phyloP scores from a whole-genome alignment of 2,113 vertebrate species.

The Platysteira castanea region DNA sequence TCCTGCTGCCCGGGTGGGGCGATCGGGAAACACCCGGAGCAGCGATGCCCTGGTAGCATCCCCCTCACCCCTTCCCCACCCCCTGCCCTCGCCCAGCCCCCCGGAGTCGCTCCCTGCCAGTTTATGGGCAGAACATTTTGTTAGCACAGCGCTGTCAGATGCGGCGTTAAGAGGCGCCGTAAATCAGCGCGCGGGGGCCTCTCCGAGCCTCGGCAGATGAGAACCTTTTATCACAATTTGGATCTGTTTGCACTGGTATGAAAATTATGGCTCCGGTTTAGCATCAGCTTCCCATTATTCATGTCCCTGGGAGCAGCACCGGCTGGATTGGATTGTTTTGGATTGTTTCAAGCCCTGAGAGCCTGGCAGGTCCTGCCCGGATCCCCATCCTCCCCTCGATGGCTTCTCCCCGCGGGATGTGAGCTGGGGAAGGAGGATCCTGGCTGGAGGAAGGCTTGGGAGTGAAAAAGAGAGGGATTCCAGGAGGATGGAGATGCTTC shows the following conservation, averaged over 20 bases:
- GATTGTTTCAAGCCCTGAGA: conserved; percentile 52
- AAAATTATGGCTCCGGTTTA: conserved; percentile 69
- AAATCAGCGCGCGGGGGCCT: conserved; percentile 64
- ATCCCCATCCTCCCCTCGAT: not conserved
- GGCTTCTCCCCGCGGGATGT: not conserved
- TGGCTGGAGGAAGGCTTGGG: not conserved
- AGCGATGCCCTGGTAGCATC: not conserved
- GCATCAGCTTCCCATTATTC: conserved; percentile 68
- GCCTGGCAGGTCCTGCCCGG: not conserved
- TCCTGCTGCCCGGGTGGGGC: accelerated
- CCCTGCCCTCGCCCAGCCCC: not conserved
- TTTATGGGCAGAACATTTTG: conserved; percentile 65
- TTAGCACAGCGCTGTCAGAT: conserved; percentile 67
- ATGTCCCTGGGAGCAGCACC: conserved; percentile 51
- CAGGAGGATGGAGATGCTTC: not conserved
- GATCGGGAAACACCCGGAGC: accelerated
- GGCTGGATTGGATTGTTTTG: conserved; percentile 65
- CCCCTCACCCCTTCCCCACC: not conserved
- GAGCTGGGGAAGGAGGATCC: not conserved
- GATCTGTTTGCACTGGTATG: conserved; percentile 70
- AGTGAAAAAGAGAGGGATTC: not conserved
- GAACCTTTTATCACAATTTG: conserved; percentile 73
- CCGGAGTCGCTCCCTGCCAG: not conserved
- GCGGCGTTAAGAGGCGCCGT: conserved; percentile 60
- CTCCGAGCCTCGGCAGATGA: conserved; percentile 55